Evolutionary conservation across 2,888 invertebrate genomes (phyloP).

Genomic region (Mythimna lalbum): DNA sequence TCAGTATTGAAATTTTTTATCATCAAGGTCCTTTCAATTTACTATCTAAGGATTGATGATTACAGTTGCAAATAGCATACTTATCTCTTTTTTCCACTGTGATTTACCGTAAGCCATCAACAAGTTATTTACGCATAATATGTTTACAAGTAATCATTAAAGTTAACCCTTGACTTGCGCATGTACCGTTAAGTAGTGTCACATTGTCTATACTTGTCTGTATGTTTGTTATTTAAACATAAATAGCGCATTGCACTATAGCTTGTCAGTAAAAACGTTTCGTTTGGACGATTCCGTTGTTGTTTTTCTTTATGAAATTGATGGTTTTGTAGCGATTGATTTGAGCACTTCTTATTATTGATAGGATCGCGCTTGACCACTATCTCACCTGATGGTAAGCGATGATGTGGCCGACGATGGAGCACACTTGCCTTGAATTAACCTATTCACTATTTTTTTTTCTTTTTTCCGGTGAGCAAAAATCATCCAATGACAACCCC

Average conservation of each 20-base stretch:
- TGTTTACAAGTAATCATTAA: conserved; percentile 16
- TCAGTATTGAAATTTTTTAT: neutral
- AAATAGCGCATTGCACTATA: conserved; percentile 1
- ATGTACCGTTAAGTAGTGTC: conserved; percentile 3
- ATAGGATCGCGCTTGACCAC: too few species aligned
- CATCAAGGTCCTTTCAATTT: neutral
- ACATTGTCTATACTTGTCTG: neutral
- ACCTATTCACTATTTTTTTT: too few species aligned
- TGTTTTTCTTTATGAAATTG: neutral
- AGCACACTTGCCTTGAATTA: too few species aligned
- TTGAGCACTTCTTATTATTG: neutral
- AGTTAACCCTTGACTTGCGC: neutral
- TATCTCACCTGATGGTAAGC: too few species aligned
- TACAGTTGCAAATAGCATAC: neutral
- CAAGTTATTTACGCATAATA: conserved; percentile 18
- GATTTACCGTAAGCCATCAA: conserved; percentile 10
- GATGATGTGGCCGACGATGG: too few species aligned
- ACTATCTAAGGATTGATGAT: neutral
- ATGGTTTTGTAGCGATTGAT: neutral
- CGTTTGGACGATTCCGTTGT: neutral
- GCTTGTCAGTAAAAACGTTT: neutral
- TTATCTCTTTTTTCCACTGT: conserved; percentile 20
- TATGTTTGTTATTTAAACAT: conserved; percentile 12
- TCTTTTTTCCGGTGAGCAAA: too few species aligned
- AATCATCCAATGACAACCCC: too few species aligned